Evolutionary conservation across 2,888 invertebrate genomes (phyloP).

Genomic region (Drosophila colorata): DNA sequence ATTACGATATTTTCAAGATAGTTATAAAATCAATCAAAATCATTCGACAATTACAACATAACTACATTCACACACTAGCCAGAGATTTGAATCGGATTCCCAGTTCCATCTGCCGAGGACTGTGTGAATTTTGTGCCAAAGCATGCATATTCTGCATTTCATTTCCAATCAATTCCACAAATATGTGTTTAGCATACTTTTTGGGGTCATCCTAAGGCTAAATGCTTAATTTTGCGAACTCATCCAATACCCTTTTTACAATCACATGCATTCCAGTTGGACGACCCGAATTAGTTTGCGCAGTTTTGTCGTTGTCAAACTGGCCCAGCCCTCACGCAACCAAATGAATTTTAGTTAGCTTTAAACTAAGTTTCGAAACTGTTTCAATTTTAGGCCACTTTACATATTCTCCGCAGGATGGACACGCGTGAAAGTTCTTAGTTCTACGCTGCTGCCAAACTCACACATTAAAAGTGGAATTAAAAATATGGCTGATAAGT

Average conservation of each 20-base stretch:
- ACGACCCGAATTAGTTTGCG: not conserved
- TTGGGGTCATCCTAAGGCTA: not conserved
- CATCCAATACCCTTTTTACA: not conserved
- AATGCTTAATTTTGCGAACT: not conserved
- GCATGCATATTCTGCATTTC: not conserved
- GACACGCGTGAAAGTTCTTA: too few relatives aligned
- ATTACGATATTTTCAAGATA: too few relatives aligned
- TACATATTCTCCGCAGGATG: too few relatives aligned
- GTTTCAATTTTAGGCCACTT: not conserved
- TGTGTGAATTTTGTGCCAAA: too few relatives aligned
- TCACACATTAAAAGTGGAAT: too few relatives aligned
- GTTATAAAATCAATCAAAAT: too few relatives aligned
- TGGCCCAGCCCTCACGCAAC: not conserved
- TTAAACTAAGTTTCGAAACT: not conserved
- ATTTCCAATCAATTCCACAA: conserved; percentile 9
- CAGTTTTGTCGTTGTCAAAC: not conserved
- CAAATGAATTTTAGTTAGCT: not conserved
- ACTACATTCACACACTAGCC: too few relatives aligned
- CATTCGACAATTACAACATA: too few relatives aligned
- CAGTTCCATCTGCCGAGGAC: too few relatives aligned
- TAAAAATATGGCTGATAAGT: too few relatives aligned
- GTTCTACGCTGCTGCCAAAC: too few relatives aligned
- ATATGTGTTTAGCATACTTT: conserved; percentile 7
- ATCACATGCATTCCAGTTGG: conserved; percentile 12
- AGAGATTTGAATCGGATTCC: too few relatives aligned